Evolutionary conservation across 1,140 invertebrate genomes (phyloP).

Genomic region (Hyles vespertilio): DNA sequence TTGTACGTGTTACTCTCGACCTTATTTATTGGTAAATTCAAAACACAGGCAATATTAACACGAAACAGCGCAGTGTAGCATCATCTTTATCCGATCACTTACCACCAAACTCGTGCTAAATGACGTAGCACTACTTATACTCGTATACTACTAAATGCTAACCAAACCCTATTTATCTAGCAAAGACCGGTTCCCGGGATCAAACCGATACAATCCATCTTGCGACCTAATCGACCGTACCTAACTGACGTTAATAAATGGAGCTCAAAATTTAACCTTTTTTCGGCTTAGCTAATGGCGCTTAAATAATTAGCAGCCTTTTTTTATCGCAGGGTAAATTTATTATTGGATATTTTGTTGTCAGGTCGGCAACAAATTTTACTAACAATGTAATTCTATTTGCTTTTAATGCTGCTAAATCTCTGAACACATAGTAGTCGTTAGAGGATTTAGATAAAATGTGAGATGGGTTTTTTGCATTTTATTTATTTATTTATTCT

Average conservation of each 20-base stretch:
- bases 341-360: conserved; percentile 40
- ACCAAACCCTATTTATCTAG: conserved; percentile 21
- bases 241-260: conserved; percentile 55
- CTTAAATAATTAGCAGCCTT: conserved; percentile 49
- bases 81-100: too few species aligned
- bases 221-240: conserved; percentile 49
- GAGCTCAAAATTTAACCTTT: conserved; percentile 63
- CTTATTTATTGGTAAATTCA: too few species aligned
- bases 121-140: conserved; percentile 15
- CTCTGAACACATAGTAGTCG: too few species aligned
- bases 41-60: too few species aligned
- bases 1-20: too few species aligned
- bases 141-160: conserved; percentile 12
- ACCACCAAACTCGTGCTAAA: conserved; percentile 8
- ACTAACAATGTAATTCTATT: neutral
- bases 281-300: conserved; percentile 60
- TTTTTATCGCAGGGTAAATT: conserved; percentile 45
- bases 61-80: too few species aligned
- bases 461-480: too few species aligned
- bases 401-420: neutral
- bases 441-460: too few species aligned
- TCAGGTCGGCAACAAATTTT: conserved; percentile 29
- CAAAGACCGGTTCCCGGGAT: conserved; percentile 10
- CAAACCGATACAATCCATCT: conserved; percentile 29
- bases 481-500: too few species aligned